phyloP scores from a whole-genome alignment of 2,113 vertebrate species.

The Ptilonorhynchus violaceus region DNA sequence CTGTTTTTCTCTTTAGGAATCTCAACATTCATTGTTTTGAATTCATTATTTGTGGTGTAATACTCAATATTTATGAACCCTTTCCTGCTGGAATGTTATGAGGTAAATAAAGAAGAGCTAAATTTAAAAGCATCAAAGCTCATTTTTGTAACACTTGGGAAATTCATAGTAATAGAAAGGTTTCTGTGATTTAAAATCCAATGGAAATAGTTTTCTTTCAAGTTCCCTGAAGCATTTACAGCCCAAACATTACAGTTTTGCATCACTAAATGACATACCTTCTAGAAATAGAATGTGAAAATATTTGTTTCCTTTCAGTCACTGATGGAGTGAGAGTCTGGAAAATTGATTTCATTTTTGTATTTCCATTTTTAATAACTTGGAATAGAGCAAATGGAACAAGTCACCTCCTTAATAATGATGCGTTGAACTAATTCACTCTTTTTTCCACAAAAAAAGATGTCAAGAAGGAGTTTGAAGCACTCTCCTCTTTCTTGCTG shows the following conservation, averaged over 20 bases:
- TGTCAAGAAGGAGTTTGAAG: background rate
- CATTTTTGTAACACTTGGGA: background rate
- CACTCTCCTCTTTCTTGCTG: background rate
- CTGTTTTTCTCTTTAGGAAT: background rate
- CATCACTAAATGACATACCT: background rate
- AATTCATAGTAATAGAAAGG: background rate
- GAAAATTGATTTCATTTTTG: background rate
- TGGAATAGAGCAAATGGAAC: background rate
- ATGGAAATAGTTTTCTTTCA: background rate
- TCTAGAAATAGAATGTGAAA: background rate
- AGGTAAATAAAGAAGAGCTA: background rate
- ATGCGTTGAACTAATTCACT: background rate
- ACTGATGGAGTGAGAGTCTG: background rate
- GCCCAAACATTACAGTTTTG: background rate
- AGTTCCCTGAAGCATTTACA: background rate
- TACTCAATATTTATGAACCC: background rate
- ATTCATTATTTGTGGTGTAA: background rate
- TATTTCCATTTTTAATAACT: background rate
- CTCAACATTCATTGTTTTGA: background rate
- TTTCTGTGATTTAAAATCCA: constrained; percentile 6
- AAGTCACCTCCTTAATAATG: background rate
- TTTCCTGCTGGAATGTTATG: background rate
- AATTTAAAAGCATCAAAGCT: background rate
- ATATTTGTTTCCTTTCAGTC: background rate
- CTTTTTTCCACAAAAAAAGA: background rate